Evolutionary conservation across 2,888 invertebrate species (phyloP).

Genomic region (Andrena fulva): DNA sequence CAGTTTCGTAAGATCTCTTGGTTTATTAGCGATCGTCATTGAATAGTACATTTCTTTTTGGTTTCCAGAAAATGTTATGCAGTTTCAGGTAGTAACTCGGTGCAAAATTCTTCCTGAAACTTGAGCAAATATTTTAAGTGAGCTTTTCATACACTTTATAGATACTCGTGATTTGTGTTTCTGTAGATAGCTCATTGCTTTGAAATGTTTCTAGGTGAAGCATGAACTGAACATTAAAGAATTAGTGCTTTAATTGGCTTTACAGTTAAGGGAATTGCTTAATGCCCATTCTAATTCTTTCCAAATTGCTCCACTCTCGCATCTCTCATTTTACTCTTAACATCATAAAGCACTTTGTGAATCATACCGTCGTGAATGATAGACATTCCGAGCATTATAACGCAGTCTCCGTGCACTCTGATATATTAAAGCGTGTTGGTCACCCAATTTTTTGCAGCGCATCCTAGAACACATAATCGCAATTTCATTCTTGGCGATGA

Average conservation of each 20-base stretch:
- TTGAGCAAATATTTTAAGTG: background rate
- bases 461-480: constrained; percentile 15
- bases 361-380: constrained; percentile 13
- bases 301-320: background rate
- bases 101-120: background rate
- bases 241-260: background rate
- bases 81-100: no score
- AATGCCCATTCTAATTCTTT: background rate
- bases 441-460: background rate
- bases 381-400: constrained; percentile 11
- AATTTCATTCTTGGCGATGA: background rate
- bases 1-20: background rate
- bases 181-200: no score
- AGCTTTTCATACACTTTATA: background rate
- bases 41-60: background rate
- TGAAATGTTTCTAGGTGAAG: background rate
- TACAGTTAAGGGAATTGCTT: background rate
- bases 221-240: background rate
- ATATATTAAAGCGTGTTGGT: background rate
- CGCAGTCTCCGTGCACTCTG: background rate
- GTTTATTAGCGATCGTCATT: constrained; percentile 8
- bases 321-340: constrained; percentile 2
- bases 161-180: no score
- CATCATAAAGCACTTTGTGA: constrained; percentile 9
- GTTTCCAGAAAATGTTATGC: no score